Percentiles rank a stretch among this genome's conserved stretches.
Conservation (phyloP, 2,113 vertebrate genomes). For the Nesogale talazaci region DNA sequence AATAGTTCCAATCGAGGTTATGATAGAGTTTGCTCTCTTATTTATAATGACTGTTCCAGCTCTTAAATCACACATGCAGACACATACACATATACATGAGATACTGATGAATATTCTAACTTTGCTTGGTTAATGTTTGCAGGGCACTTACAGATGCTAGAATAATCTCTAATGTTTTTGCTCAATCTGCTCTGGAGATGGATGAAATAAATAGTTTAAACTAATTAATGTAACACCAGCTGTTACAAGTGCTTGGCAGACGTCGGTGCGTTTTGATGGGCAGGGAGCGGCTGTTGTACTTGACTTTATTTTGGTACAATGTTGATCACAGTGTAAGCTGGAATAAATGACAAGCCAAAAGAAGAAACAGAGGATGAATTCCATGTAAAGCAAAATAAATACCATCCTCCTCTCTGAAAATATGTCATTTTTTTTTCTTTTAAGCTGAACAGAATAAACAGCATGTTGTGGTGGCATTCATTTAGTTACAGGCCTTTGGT, state of each 20-base stretch:
- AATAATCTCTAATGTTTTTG: slow-evolving; percentile 99
- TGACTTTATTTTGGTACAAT: slow-evolving; percentile 98
- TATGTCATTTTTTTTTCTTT: slow-evolving; percentile 67
- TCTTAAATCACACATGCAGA: slow-evolving; percentile 83
- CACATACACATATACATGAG: slow-evolving; percentile 81
- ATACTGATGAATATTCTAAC: slow-evolving; percentile 94
- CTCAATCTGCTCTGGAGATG: slow-evolving; percentile 99
- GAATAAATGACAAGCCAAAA: slow-evolving; percentile 96
- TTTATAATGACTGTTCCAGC: slow-evolving; percentile 65
- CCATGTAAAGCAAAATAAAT: slow-evolving; percentile 84
- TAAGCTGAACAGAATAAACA: slow-evolving; percentile 2
- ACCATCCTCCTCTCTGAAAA: slow-evolving; percentile 79
- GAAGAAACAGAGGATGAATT: slow-evolving; percentile 87
- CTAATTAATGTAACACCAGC: slow-evolving; percentile 99
- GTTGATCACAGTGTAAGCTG: slow-evolving; percentile 97
- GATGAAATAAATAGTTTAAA: slow-evolving; percentile 99
- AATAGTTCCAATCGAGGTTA: slow-evolving; percentile 59
- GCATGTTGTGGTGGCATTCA: slow-evolving; percentile 68
- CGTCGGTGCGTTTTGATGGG: slow-evolving; percentile 99
- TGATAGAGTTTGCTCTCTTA: slow-evolving; percentile 57
- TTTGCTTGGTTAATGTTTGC: slow-evolving; percentile 97
- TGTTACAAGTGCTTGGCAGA: slow-evolving; percentile 99
- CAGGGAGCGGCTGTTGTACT: slow-evolving; percentile 93
- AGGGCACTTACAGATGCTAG: slow-evolving; percentile 99
- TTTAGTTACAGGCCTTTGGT: slow-evolving; percentile 75